These are phyloP conservation scores for Hydropsyche tenuis DNA, from an alignment of 1,140 invertebrate species.

Conservation along the genomic window DNA sequence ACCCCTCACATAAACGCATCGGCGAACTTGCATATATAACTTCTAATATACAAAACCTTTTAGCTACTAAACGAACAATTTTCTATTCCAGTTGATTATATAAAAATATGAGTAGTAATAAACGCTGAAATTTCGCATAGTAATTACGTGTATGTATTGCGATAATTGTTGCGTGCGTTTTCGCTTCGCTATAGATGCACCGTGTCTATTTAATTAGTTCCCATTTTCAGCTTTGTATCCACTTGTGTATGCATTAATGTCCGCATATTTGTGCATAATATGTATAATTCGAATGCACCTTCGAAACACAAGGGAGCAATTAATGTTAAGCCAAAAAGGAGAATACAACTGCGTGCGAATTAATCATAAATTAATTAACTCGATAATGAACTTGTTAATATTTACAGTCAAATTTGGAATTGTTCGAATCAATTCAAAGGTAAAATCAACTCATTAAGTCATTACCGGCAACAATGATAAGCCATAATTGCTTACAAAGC, in stretches of 20 bases:
- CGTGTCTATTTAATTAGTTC: too few relatives aligned
- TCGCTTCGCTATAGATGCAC: neutral
- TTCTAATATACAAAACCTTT: too few relatives aligned
- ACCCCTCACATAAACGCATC: neutral
- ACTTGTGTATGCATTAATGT: too few relatives aligned
- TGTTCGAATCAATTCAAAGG: too few relatives aligned
- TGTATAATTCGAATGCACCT: too few relatives aligned
- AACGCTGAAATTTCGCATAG: neutral
- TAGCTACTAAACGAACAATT: too few relatives aligned
- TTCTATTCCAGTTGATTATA: too few relatives aligned
- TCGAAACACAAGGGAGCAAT: neutral
- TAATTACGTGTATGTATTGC: neutral
- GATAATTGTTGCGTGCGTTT: neutral
- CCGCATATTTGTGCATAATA: too few relatives aligned
- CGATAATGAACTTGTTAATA: neutral
- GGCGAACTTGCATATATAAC: neutral
- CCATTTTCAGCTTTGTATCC: too few relatives aligned
- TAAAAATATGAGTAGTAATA: neutral
- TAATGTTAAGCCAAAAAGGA: neutral
- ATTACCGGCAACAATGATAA: neutral
- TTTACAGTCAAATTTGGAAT: too few relatives aligned
- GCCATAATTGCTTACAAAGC: slow-evolving; percentile 22
- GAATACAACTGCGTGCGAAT: too few relatives aligned
- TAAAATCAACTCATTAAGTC: too few relatives aligned
- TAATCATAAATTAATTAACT: neutral